Evolutionary conservation across 2,888 invertebrate genomes (phyloP).

Genomic region (Aspidiotus destructor): DNA sequence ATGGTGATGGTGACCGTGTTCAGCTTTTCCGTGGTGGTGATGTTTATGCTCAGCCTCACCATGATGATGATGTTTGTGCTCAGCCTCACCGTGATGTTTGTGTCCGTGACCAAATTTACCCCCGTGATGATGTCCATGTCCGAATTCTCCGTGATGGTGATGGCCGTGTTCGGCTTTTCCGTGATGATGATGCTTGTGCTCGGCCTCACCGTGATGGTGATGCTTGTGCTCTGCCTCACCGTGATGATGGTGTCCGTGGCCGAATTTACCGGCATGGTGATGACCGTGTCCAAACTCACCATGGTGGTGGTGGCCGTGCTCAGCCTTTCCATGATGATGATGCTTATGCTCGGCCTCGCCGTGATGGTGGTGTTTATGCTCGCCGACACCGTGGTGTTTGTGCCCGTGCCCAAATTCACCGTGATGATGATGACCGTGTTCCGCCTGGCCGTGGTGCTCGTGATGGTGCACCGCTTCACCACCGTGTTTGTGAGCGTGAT

Average conservation of each 20-base stretch:
- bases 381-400: constrained; percentile 30
- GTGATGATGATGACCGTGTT: constrained; percentile 38
- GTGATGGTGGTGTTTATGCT: constrained; percentile 35
- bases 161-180: constrained; percentile 37
- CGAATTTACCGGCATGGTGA: constrained; percentile 32
- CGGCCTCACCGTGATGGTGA: constrained; percentile 37
- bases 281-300: constrained; percentile 33
- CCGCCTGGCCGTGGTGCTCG: constrained; percentile 36
- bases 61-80: constrained; percentile 41
- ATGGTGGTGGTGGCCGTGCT: constrained; percentile 34
- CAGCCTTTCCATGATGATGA: constrained; percentile 34
- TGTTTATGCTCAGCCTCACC: constrained; percentile 38
- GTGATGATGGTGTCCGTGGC: constrained; percentile 34
- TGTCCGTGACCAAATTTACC: constrained; percentile 37
- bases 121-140: constrained; percentile 37
- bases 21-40: constrained; percentile 37
- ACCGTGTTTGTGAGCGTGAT: constrained; percentile 37
- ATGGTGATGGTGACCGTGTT: constrained; percentile 38
- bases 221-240: constrained; percentile 35
- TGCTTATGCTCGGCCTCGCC: constrained; percentile 34
- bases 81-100: constrained; percentile 35
- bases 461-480: constrained; percentile 38
- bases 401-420: constrained; percentile 38
- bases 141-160: constrained; percentile 37
- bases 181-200: constrained; percentile 39